A percentile compares a stretch with the other conserved stretches of the same genome.
Evolutionary conservation across 2,113 vertebrate genomes (phyloP).

Genomic region (Strigops habroptila): DNA sequence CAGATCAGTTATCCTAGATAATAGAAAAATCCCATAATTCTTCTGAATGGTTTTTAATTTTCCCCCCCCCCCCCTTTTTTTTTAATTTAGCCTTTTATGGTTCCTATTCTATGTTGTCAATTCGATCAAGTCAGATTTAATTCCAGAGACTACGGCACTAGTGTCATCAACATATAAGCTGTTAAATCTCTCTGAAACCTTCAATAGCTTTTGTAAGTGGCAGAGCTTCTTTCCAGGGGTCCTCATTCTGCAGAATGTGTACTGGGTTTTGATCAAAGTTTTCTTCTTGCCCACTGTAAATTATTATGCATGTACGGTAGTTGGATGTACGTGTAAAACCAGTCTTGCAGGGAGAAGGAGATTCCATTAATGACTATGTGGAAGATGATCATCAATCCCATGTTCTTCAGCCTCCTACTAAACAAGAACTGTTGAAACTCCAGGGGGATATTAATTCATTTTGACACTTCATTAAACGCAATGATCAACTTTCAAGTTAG

Average conservation of each 20-base stretch:
- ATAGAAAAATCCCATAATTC: not conserved
- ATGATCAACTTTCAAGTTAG: not conserved
- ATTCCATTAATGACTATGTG: not conserved
- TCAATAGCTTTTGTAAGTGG: not conserved
- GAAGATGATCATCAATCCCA: not conserved
- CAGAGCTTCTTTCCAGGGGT: not conserved
- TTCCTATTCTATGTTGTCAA: not conserved
- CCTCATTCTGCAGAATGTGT: not conserved
- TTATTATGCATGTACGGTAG: not conserved
- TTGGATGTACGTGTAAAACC: not conserved
- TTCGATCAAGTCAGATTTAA: slow-evolving; percentile 22
- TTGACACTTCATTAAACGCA: not conserved
- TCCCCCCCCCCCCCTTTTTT: too few species aligned
- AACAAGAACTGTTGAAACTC: not conserved
- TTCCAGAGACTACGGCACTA: not conserved
- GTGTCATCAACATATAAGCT: not conserved
- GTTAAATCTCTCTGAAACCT: not conserved
- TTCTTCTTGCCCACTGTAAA: not conserved
- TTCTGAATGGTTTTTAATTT: not conserved
- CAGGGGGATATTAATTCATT: not conserved
- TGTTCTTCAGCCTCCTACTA: not conserved
- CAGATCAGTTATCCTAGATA: not conserved
- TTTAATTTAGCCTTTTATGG: not conserved
- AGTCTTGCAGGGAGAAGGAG: not conserved
- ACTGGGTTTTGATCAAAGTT: not conserved